These are phyloP conservation scores for Cydia fagiglandana DNA, from an alignment of 1,140 invertebrate species.

Conservation along the genomic window DNA sequence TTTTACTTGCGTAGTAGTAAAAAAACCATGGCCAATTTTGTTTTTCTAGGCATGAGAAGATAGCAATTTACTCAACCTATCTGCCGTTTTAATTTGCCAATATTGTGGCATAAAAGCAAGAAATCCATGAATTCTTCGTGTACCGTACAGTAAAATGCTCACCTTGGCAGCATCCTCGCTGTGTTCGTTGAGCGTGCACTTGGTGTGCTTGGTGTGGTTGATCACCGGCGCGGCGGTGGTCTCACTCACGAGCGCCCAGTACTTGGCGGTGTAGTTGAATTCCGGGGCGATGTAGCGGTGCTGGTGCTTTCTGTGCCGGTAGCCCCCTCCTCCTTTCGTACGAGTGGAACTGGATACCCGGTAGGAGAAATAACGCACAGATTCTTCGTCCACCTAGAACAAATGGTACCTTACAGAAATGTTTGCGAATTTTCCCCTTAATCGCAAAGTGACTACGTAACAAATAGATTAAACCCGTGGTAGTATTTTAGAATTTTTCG, in stretches of 20 bases:
- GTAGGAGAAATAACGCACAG: conserved; percentile 67
- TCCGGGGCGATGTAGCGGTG: conserved; percentile 72
- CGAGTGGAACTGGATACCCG: conserved; percentile 70
- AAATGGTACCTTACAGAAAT: conserved; percentile 13
- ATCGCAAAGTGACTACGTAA: too few relatives aligned
- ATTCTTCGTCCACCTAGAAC: conserved; percentile 65
- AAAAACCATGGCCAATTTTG: too few relatives aligned
- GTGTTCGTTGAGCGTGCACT: conserved; percentile 71
- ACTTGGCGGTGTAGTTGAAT: conserved; percentile 71
- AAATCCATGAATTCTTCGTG: too few relatives aligned
- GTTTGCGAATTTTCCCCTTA: not conserved
- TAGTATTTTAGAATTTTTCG: too few relatives aligned
- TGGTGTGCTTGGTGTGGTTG: conserved; percentile 61
- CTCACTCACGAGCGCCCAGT: conserved; percentile 72
- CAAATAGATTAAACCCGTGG: too few relatives aligned
- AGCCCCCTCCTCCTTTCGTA: conserved; percentile 66
- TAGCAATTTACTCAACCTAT: too few relatives aligned
- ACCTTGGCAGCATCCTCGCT: conserved; percentile 69
- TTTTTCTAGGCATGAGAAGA: too few relatives aligned
- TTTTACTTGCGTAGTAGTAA: too few relatives aligned
- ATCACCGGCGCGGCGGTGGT: conserved; percentile 56
- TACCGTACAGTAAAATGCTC: not conserved
- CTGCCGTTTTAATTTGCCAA: too few relatives aligned
- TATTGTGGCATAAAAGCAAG: too few relatives aligned
- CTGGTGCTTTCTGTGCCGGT: conserved; percentile 66